phyloP scores from a whole-genome alignment of 2,113 vertebrate genomes.

The Larimichthys crocea region DNA sequence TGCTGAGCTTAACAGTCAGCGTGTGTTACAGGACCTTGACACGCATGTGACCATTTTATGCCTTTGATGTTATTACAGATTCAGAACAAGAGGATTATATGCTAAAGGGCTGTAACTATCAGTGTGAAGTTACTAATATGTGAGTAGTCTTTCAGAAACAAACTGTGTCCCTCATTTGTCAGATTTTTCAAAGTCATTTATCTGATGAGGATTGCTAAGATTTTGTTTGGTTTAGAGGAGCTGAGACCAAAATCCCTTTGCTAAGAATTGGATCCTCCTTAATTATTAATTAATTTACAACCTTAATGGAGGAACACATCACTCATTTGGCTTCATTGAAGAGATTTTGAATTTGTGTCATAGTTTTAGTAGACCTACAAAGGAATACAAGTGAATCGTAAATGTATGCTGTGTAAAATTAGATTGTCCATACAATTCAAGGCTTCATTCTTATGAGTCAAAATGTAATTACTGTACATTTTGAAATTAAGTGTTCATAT shows the following conservation, averaged over 20 bases:
- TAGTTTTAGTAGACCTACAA: neutral
- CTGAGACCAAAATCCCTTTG: neutral
- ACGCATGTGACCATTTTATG: conserved; percentile 30
- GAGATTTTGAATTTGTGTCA: neutral
- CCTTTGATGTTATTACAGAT: conserved; percentile 36
- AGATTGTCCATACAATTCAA: neutral
- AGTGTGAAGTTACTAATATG: conserved; percentile 8
- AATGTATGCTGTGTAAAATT: neutral
- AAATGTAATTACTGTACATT: neutral
- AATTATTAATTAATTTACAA: neutral
- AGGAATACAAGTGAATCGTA: neutral
- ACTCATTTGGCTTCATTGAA: neutral
- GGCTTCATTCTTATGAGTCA: neutral
- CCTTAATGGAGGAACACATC: neutral
- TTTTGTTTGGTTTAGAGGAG: neutral
- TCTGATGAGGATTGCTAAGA: neutral
- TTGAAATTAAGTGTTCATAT: no score
- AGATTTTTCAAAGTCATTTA: no score
- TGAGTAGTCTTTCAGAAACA: conserved; percentile 10
- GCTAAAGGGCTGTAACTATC: neutral
- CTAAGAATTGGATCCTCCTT: neutral
- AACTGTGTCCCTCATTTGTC: neutral
- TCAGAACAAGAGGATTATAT: conserved; percentile 20
- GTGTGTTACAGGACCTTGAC: conserved; percentile 49
- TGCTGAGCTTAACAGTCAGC: conserved; percentile 37